phyloP scores from a whole-genome alignment of 1,140 invertebrate genomes.

The Helicoverpa zea region DNA sequence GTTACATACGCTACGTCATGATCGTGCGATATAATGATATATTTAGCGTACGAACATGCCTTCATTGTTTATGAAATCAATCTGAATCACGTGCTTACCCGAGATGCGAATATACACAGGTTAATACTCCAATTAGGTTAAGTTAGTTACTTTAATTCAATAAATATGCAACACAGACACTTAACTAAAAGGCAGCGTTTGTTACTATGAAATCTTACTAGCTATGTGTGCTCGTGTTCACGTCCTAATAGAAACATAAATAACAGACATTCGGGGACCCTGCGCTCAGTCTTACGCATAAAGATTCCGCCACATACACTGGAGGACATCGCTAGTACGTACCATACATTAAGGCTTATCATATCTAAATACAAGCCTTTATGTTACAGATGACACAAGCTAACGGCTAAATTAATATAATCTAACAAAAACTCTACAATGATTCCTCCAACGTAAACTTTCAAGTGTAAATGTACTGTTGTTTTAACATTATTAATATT shows the following conservation, averaged over 20 bases:
- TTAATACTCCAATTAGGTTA: slow-evolving; percentile 30
- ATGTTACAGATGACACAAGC: slow-evolving; percentile 29
- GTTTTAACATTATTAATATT: slow-evolving; percentile 6
- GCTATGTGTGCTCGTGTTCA: slow-evolving; percentile 61
- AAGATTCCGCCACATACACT: slow-evolving; percentile 41
- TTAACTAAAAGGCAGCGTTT: slow-evolving; percentile 74
- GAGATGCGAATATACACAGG: slow-evolving; percentile 22
- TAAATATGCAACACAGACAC: slow-evolving; percentile 69
- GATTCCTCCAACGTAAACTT: slow-evolving; percentile 35
- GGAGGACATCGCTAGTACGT: slow-evolving; percentile 36
- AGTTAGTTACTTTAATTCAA: slow-evolving; percentile 53
- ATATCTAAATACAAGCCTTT: slow-evolving; percentile 24
- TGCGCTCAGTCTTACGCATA: slow-evolving; percentile 71
- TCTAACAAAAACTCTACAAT: slow-evolving; percentile 36
- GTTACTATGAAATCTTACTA: slow-evolving; percentile 67
- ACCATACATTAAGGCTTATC: slow-evolving; percentile 26
- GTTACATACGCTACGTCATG: slow-evolving; percentile 20
- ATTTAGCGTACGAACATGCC: slow-evolving; percentile 4
- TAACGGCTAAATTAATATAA: slow-evolving; percentile 37
- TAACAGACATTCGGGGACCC: slow-evolving; percentile 58
- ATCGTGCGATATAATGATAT: slow-evolving; percentile 24
- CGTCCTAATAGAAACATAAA: slow-evolving; percentile 51
- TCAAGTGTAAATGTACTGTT: slow-evolving; percentile 13
- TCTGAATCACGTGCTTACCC: slow-evolving; percentile 11
- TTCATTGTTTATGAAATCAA: slow-evolving; percentile 15